Percentiles rank a stretch among this genome's conserved stretches.
phyloP scores from a whole-genome alignment of 2,888 invertebrate genomes.

The Thumatha senex region DNA sequence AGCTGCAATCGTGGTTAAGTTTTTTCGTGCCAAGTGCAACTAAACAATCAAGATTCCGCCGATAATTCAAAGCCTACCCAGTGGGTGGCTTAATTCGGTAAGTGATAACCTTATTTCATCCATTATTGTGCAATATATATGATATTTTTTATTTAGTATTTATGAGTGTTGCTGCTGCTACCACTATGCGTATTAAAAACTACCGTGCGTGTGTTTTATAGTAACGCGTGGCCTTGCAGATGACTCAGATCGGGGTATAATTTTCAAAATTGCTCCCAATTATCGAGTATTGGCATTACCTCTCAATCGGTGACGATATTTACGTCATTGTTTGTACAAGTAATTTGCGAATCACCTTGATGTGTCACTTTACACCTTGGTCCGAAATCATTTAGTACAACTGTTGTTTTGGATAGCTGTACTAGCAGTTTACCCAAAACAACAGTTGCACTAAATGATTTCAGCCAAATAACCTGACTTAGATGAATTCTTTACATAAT shows the following conservation, averaged over 20 bases:
- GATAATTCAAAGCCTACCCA: constrained; percentile 90
- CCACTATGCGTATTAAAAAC: constrained; percentile 7
- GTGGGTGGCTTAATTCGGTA: constrained; percentile 91
- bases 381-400: too few species aligned
- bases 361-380: background rate
- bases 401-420: too few species aligned
- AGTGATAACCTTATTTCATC: constrained; percentile 51
- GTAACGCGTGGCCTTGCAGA: constrained; percentile 20
- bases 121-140: constrained; percentile 12
- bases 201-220: constrained; percentile 1
- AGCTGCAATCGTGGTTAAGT: constrained; percentile 74
- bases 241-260: too few species aligned
- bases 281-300: too few species aligned
- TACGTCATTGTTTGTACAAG: constrained; percentile 44
- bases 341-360: background rate
- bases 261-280: too few species aligned
- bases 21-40: constrained; percentile 82
- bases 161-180: constrained; percentile 2
- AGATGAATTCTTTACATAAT: too few species aligned
- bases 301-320: constrained; percentile 38
- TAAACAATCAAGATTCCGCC: constrained; percentile 92
- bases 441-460: too few species aligned
- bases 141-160: constrained; percentile 11
- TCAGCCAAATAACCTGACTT: too few species aligned
- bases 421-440: too few species aligned